A percentile compares a stretch with the other conserved stretches of the same genome.
These are phyloP conservation scores for Trialeurodes vaporariorum DNA, from an alignment of 1,140 invertebrate genomes.

Conservation along the genomic window DNA sequence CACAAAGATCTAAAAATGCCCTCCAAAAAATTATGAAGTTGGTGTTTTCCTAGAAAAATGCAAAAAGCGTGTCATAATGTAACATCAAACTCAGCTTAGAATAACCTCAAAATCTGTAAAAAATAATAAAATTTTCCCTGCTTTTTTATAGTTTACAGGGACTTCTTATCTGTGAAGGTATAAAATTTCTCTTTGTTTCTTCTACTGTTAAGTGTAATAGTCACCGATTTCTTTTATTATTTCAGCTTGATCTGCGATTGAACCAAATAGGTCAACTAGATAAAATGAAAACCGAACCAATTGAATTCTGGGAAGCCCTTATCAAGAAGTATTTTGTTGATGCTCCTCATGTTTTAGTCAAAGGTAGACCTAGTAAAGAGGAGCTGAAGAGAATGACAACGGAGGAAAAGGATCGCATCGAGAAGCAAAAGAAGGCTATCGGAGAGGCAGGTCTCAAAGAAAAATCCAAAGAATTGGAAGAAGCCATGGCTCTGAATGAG, in stretches of 20 bases:
- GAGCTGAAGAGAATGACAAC: constrained; percentile 46
- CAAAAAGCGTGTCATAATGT: no score
- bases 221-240: constrained; percentile 23
- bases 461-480: constrained; percentile 46
- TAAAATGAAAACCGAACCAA: constrained; percentile 46
- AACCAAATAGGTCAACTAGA: constrained; percentile 54
- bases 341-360: constrained; percentile 39
- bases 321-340: constrained; percentile 58
- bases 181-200: no score
- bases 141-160: no score
- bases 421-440: constrained; percentile 46
- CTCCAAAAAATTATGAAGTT: no score
- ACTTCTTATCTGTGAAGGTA: no score
- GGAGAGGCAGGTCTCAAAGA: constrained; percentile 53
- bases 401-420: constrained; percentile 53
- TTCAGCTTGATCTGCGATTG: constrained; percentile 55
- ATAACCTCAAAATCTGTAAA: no score
- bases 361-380: constrained; percentile 43
- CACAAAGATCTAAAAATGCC: no score
- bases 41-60: no score
- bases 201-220: no score
- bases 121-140: no score
- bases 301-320: constrained; percentile 58
- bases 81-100: no score
- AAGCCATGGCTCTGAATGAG: constrained; percentile 64